Evolutionary conservation across 92 coral and sea anemone genomes (phyloP).

Genomic region (Bergia puertoricense): DNA sequence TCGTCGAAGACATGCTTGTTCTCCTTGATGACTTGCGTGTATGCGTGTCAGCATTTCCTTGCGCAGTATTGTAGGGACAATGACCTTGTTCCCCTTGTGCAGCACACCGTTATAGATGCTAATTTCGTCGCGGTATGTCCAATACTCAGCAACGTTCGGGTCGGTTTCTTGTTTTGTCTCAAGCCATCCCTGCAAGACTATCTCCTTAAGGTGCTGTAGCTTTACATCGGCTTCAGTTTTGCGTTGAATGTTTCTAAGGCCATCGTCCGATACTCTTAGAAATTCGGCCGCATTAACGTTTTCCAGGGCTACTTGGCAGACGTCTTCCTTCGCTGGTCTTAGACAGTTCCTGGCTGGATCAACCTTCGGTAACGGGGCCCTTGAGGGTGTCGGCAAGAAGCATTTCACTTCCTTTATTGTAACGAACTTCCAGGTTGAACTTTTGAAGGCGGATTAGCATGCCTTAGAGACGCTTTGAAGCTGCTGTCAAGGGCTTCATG

Average conservation of each 20-base stretch:
- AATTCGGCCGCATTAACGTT: slow-evolving; percentile 35
- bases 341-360: slow-evolving; percentile 21
- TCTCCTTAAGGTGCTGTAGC: slow-evolving; percentile 24
- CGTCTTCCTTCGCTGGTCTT: slow-evolving; percentile 37
- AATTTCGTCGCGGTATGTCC: slow-evolving; percentile 33
- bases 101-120: slow-evolving; percentile 8
- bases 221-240: slow-evolving; percentile 17
- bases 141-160: slow-evolving; percentile 8
- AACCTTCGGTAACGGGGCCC: slow-evolving; percentile 40
- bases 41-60: slow-evolving; percentile 25
- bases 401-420: slow-evolving; percentile 42
- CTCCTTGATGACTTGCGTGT: slow-evolving; percentile 42
- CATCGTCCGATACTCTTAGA: slow-evolving; percentile 28
- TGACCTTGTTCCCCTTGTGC: neutral
- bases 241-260: slow-evolving; percentile 4
- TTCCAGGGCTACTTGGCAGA: slow-evolving; percentile 31
- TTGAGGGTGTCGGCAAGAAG: slow-evolving; percentile 37
- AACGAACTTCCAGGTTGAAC: slow-evolving; percentile 22
- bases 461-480: slow-evolving; percentile 38
- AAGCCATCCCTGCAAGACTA: slow-evolving; percentile 19
- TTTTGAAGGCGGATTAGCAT: slow-evolving; percentile 36
- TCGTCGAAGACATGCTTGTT: slow-evolving; percentile 15
- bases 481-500: slow-evolving; percentile 27
- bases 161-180: slow-evolving; percentile 23
- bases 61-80: slow-evolving; percentile 13